Conservation (phyloP, 1,140 invertebrate species). For the Apis florea region DNA sequence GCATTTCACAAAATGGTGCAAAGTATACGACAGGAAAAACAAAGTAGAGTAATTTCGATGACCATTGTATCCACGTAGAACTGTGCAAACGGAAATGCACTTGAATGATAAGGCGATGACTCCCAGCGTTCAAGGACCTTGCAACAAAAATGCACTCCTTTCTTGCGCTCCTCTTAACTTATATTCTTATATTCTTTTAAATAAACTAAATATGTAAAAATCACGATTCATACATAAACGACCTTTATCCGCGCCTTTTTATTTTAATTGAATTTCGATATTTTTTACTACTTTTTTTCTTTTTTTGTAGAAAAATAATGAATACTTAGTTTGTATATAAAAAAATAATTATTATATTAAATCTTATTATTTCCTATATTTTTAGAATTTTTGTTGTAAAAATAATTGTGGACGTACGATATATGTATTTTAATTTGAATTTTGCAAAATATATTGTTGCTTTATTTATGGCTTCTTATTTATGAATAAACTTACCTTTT, state of each 20-base stretch:
- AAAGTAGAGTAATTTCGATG: slow-evolving; percentile 26
- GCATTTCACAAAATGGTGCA: slow-evolving; percentile 11
- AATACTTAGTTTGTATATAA: neutral
- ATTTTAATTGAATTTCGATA: neutral
- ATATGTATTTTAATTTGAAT: slow-evolving; percentile 18
- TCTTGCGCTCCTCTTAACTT: slow-evolving; percentile 1
- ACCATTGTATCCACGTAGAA: slow-evolving; percentile 34
- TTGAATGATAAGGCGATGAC: slow-evolving; percentile 40
- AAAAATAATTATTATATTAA: neutral
- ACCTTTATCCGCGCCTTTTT: neutral
- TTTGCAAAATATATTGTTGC: neutral
- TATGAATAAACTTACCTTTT: slow-evolving; percentile 42
- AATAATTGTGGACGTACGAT: neutral
- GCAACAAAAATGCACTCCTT: slow-evolving; percentile 30
- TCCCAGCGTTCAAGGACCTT: slow-evolving; percentile 41
- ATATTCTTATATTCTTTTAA: neutral
- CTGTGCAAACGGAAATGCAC: slow-evolving; percentile 36
- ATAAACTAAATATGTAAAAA: neutral
- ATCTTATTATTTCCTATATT: neutral
- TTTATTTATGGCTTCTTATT: neutral
- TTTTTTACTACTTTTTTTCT: neutral
- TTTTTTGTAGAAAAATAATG: neutral
- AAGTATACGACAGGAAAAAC: slow-evolving; percentile 12
- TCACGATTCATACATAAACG: neutral
- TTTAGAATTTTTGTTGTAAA: neutral